Evolutionary conservation across 2,888 invertebrate genomes (phyloP).

Genomic region (Aelia acuminata): DNA sequence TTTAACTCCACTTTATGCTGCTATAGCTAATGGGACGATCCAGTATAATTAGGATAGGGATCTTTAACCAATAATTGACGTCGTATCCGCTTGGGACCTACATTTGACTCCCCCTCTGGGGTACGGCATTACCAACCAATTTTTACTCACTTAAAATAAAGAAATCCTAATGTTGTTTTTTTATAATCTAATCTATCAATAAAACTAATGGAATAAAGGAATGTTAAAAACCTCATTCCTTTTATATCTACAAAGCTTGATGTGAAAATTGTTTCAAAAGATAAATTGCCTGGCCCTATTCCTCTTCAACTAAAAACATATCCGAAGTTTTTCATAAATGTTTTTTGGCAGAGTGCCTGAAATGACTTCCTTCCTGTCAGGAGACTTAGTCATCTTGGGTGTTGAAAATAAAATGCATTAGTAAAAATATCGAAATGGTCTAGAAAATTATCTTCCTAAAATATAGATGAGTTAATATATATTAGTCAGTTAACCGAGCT

Average conservation of each 20-base stretch:
- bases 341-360: not conserved
- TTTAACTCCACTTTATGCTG: no score
- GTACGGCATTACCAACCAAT: no score
- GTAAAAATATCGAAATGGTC: not conserved
- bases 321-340: not conserved
- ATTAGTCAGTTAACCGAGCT: not conserved
- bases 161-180: no score
- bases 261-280: not conserved
- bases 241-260: not conserved
- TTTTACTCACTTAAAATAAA: no score
- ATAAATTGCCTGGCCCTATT: not conserved
- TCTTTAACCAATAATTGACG: no score
- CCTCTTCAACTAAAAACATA: not conserved
- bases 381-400: not conserved
- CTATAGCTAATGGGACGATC: no score
- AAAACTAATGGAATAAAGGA: not conserved
- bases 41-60: no score
- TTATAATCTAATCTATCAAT: not conserved
- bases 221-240: no score
- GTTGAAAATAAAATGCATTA: not conserved
- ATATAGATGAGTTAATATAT: not conserved
- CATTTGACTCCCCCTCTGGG: no score
- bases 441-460: not conserved
- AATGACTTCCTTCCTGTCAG: not conserved
- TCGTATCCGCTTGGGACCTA: no score